Evolutionary conservation across 2,888 invertebrate genomes (phyloP).

Genomic region (Synergus japonicus): DNA sequence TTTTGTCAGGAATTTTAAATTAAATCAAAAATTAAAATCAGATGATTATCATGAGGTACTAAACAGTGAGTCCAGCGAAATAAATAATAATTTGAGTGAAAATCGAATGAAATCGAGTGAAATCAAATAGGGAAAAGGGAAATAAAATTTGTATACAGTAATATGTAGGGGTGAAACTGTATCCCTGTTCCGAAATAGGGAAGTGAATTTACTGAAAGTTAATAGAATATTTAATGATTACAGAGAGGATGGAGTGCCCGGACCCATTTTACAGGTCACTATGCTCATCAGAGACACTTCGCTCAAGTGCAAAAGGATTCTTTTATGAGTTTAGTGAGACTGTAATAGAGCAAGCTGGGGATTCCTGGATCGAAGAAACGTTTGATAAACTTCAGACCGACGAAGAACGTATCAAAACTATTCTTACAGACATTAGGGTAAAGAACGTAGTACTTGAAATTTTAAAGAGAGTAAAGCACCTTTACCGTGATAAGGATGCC

Average conservation of each 20-base stretch:
- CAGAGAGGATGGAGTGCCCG: constrained; percentile 54
- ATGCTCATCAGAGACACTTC: constrained; percentile 87
- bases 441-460: constrained; percentile 79
- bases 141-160: background rate
- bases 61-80: too few species aligned
- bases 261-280: constrained; percentile 80
- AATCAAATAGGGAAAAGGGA: background rate
- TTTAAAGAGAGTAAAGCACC: constrained; percentile 83
- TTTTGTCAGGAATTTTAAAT: too few species aligned
- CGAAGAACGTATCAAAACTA: constrained; percentile 80
- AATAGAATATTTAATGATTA: background rate
- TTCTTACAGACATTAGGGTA: constrained; percentile 80
- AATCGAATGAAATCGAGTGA: background rate
- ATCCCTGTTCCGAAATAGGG: background rate
- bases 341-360: constrained; percentile 79
- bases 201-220: background rate
- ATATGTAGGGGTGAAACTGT: background rate
- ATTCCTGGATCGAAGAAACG: constrained; percentile 81
- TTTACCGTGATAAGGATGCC: constrained; percentile 84
- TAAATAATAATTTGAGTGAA: too few species aligned
- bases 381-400: constrained; percentile 82
- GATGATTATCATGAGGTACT: too few species aligned
- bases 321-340: constrained; percentile 84
- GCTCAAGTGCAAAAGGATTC: constrained; percentile 87
- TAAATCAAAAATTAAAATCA: too few species aligned